These are phyloP conservation scores for Thunnus thynnus DNA, from an alignment of 2,113 vertebrate genomes.

Conservation along the genomic window DNA sequence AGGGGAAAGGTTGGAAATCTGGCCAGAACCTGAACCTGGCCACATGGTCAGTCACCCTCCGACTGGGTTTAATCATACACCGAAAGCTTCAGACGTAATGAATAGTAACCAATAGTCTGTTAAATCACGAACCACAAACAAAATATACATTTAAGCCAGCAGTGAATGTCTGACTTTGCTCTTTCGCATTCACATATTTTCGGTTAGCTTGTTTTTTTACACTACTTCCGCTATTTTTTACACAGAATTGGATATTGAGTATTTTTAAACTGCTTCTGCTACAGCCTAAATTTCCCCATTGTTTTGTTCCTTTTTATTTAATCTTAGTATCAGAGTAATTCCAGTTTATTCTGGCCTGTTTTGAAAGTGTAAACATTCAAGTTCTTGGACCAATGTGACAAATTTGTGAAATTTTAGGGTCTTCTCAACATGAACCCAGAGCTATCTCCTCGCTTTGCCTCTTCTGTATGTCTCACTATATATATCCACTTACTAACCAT, in stretches of 20 bases:
- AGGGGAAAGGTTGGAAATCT: conserved; percentile 55
- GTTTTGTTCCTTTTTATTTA: not conserved
- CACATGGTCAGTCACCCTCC: conserved; percentile 74
- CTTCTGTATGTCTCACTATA: not conserved
- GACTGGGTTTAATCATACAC: conserved; percentile 65
- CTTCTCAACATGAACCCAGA: not conserved
- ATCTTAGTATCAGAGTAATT: not conserved
- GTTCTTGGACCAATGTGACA: not conserved
- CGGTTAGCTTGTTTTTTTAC: not conserved
- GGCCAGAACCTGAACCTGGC: conserved; percentile 52
- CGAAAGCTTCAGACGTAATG: conserved; percentile 11
- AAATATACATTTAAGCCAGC: not conserved
- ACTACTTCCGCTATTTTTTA: too few species aligned
- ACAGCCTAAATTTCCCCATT: not conserved
- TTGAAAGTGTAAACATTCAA: not conserved
- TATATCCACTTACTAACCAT: not conserved
- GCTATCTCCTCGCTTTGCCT: not conserved
- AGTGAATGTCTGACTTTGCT: not conserved
- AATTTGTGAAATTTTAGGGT: not conserved
- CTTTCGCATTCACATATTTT: conserved; percentile 14
- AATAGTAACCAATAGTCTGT: not conserved
- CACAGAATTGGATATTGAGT: too few species aligned
- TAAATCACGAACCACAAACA: not conserved
- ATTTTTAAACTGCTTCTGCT: not conserved
- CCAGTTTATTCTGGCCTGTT: not conserved